These are phyloP conservation scores for Tetraodon nigroviridis DNA, from an alignment of 2,113 vertebrate species.

Conservation along the genomic window DNA sequence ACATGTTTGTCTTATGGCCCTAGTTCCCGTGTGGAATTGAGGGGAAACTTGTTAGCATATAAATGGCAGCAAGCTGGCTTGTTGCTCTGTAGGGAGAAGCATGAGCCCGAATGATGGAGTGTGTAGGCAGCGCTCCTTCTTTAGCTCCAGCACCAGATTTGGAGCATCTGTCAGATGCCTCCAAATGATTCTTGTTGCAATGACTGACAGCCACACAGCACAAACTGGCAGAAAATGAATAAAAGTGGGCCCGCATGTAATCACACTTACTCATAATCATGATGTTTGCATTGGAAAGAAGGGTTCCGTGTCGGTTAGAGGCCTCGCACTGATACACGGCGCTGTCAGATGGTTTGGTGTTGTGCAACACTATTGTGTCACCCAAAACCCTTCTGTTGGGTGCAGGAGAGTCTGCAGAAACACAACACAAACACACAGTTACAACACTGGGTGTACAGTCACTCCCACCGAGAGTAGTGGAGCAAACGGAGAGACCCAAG, in stretches of 20 bases:
- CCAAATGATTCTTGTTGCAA: slow-evolving; percentile 17
- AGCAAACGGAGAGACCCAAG: too few species aligned
- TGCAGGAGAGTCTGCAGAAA: slow-evolving; percentile 53
- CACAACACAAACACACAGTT: neutral
- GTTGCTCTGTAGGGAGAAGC: slow-evolving; percentile 33
- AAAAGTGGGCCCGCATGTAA: neutral
- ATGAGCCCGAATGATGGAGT: slow-evolving; percentile 19
- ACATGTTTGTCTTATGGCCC: slow-evolving; percentile 53
- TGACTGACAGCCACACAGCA: slow-evolving; percentile 21
- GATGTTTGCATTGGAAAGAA: slow-evolving; percentile 87
- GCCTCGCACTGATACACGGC: slow-evolving; percentile 93
- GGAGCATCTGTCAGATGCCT: slow-evolving; percentile 20
- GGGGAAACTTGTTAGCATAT: slow-evolving; percentile 57
- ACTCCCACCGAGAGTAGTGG: too few species aligned
- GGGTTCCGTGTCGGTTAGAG: slow-evolving; percentile 83
- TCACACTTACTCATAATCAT: slow-evolving; percentile 85
- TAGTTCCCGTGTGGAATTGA: slow-evolving; percentile 36
- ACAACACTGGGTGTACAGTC: too few species aligned
- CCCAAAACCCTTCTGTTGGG: slow-evolving; percentile 61
- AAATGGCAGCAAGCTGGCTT: slow-evolving; percentile 50
- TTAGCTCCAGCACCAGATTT: slow-evolving; percentile 13
- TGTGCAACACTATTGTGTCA: slow-evolving; percentile 78
- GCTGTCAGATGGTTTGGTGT: slow-evolving; percentile 80
- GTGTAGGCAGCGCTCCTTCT: slow-evolving; percentile 25
- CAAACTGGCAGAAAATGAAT: neutral